phyloP scores from a whole-genome alignment of 2,888 invertebrate genomes.

The Pogonocherus hispidulus region DNA sequence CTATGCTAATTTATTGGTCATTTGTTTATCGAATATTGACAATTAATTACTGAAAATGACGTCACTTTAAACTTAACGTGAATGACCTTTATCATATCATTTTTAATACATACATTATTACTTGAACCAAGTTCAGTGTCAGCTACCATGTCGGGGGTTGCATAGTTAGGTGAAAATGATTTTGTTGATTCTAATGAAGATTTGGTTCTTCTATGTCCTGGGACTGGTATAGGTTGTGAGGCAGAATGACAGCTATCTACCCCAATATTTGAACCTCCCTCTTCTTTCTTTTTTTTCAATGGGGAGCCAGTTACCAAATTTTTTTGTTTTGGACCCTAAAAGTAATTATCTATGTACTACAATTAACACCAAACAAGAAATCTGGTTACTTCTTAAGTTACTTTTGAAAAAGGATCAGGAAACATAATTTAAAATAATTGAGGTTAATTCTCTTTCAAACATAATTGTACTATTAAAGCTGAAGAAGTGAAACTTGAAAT shows the following conservation, averaged over 20 bases:
- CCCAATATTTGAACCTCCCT: constrained; percentile 22
- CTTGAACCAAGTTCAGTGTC: constrained; percentile 65
- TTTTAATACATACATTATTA: constrained; percentile 38
- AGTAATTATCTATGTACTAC: constrained; percentile 3
- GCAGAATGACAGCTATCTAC: constrained; percentile 44
- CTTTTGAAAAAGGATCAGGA: too few relatives aligned
- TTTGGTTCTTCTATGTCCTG: constrained; percentile 65
- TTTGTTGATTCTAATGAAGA: constrained; percentile 63
- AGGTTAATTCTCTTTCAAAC: too few relatives aligned
- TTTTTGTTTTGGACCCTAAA: constrained; percentile 61
- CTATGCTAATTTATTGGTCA: too few relatives aligned
- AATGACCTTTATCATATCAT: too few relatives aligned
- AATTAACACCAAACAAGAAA: background rate
- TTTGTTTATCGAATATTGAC: too few relatives aligned
- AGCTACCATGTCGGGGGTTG: constrained; percentile 75
- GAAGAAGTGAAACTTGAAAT: too few relatives aligned
- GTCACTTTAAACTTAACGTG: too few relatives aligned
- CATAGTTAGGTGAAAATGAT: constrained; percentile 62
- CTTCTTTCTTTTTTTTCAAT: constrained; percentile 67
- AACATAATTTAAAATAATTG: too few relatives aligned
- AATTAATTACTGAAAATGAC: too few relatives aligned
- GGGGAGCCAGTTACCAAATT: constrained; percentile 69
- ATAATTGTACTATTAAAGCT: too few relatives aligned
- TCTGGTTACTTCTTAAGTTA: too few relatives aligned
- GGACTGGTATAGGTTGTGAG: constrained; percentile 67